These are phyloP conservation scores for Pocota personata DNA, from an alignment of 2,888 invertebrate species.

Conservation along the genomic window DNA sequence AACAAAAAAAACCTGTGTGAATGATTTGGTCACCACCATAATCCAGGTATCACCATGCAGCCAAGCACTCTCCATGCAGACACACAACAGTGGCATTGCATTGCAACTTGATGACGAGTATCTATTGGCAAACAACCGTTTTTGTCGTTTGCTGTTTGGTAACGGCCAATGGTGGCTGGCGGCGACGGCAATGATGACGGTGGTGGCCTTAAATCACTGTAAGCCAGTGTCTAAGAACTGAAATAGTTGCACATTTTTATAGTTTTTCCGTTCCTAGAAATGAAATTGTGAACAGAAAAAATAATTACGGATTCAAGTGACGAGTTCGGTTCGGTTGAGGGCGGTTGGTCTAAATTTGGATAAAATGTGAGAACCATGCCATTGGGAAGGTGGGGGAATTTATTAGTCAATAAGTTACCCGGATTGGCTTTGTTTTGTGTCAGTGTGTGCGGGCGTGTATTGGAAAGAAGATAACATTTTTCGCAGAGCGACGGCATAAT, in stretches of 20 bases:
- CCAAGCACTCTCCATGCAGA: conserved; percentile 8
- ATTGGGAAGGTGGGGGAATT: conserved; percentile 23
- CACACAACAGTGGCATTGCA: conserved; percentile 59
- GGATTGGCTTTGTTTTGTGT: background rate
- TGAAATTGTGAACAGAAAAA: conserved; percentile 33
- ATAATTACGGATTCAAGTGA: conserved; percentile 56
- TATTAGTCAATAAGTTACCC: conserved; percentile 61
- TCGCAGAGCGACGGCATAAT: background rate
- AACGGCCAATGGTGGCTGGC: background rate
- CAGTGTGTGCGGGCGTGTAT: background rate
- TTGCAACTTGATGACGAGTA: conserved; percentile 70
- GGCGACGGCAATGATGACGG: background rate
- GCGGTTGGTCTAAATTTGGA: conserved; percentile 66
- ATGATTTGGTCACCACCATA: conserved; percentile 42
- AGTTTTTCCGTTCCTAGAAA: conserved; percentile 66
- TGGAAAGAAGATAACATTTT: conserved; percentile 12
- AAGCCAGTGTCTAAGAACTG: conserved; percentile 40
- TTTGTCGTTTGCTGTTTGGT: conserved; percentile 12
- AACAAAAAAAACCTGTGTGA: conserved; percentile 26
- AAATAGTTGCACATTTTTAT: conserved; percentile 43
- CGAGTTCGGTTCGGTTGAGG: conserved; percentile 23
- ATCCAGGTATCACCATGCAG: conserved; percentile 8
- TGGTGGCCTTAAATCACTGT: conserved; percentile 65
- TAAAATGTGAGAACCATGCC: conserved; percentile 61
- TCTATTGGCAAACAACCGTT: conserved; percentile 49